Evolutionary conservation across 2,888 invertebrate species (phyloP).

Genomic region (Abscondita cerata): DNA sequence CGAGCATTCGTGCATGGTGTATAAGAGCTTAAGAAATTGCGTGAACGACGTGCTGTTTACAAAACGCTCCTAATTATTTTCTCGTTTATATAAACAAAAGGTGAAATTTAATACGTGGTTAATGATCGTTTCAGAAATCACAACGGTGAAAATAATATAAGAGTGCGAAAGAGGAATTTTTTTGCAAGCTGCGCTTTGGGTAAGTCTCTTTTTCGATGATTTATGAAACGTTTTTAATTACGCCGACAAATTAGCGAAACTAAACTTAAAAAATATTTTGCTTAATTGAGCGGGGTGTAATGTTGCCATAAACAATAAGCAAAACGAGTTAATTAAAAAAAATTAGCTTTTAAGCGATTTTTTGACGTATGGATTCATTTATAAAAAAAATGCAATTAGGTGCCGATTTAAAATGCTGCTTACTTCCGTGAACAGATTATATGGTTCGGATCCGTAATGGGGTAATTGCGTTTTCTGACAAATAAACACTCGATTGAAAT

Average conservation of each 20-base stretch:
- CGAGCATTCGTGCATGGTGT: constrained; percentile 20
- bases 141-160: not conserved
- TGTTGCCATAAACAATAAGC: too few species aligned
- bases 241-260: too few species aligned
- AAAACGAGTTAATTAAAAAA: too few species aligned
- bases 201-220: not conserved
- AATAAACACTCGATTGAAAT: constrained; percentile 24
- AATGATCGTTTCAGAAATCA: not conserved
- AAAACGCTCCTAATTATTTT: constrained; percentile 11
- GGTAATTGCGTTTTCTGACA: constrained; percentile 26
- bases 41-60: constrained; percentile 18
- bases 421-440: constrained; percentile 15
- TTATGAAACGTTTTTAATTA: not conserved
- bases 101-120: constrained; percentile 12
- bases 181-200: too few species aligned
- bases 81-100: constrained; percentile 8
- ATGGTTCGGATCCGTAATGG: constrained; percentile 22
- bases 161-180: too few species aligned
- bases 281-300: too few species aligned
- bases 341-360: too few species aligned
- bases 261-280: too few species aligned
- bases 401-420: too few species aligned
- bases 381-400: too few species aligned
- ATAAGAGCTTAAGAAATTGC: not conserved
- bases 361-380: too few species aligned